These are phyloP conservation scores for Drosophila anomelani DNA, from an alignment of 2,888 invertebrate species.

Conservation along the genomic window DNA sequence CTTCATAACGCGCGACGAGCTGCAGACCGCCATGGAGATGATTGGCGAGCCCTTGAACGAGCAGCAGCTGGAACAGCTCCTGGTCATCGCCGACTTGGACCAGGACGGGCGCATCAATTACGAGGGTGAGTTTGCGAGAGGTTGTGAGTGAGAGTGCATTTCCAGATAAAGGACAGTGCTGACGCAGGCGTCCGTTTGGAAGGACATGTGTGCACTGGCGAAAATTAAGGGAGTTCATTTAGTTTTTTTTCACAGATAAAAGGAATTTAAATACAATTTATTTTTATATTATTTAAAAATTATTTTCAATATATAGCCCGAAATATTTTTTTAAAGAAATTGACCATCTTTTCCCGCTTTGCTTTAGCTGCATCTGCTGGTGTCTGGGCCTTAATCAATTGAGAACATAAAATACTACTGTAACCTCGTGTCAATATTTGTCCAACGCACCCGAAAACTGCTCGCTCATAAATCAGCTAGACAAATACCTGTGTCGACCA, in stretches of 20 bases:
- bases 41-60: conserved; percentile 92
- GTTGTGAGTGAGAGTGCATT: conserved; percentile 13
- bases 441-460: conserved; percentile 43
- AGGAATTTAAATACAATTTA: no score
- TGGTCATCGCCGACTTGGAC: conserved; percentile 91
- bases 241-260: neutral
- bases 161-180: conserved; percentile 51
- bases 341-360: no score
- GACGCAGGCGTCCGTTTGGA: conserved; percentile 43
- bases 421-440: conserved; percentile 68
- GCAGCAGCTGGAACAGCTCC: conserved; percentile 90
- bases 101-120: conserved; percentile 93
- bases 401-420: conserved; percentile 60
- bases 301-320: neutral
- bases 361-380: conserved; percentile 5
- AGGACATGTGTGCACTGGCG: conserved; percentile 46
- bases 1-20: conserved; percentile 93
- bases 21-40: conserved; percentile 92
- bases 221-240: neutral
- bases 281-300: neutral
- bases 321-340: no score
- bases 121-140: conserved; percentile 87
- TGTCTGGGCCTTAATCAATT: conserved; percentile 63
- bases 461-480: conserved; percentile 72
- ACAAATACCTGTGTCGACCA: conserved; percentile 56